Evolutionary conservation across 1,140 invertebrate genomes (phyloP).

Genomic region (Atta cephalotes): DNA sequence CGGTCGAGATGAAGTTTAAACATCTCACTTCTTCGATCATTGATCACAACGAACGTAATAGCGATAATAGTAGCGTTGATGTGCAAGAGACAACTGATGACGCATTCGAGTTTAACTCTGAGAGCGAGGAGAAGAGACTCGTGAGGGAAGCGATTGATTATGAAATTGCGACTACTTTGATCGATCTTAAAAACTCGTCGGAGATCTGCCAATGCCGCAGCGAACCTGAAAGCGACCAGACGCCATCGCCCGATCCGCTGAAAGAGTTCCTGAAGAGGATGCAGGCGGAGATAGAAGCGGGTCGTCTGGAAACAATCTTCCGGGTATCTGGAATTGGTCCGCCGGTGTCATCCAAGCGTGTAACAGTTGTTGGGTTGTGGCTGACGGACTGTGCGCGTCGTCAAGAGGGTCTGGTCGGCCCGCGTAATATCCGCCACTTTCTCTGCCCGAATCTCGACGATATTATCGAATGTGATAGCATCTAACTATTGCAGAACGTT

Average conservation of each 20-base stretch:
- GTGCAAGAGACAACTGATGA: not conserved
- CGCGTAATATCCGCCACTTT: conserved; percentile 82
- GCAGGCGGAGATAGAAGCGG: conserved; percentile 69
- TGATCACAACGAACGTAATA: not conserved
- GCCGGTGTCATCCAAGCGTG: conserved; percentile 74
- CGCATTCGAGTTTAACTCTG: conserved; percentile 43
- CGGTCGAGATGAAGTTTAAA: not conserved
- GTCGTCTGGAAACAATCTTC: conserved; percentile 54
- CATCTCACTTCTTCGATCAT: not conserved
- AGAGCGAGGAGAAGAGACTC: conserved; percentile 15
- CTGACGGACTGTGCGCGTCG: conserved; percentile 80
- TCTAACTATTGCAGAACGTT: not conserved
- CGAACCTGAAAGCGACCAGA: conserved; percentile 27
- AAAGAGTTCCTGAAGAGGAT: conserved; percentile 78
- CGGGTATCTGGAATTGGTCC: conserved; percentile 81
- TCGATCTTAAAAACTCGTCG: conserved; percentile 61
- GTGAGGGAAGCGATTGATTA: conserved; percentile 33
- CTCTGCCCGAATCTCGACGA: conserved; percentile 80
- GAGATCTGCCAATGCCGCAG: conserved; percentile 46
- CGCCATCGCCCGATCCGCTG: conserved; percentile 66
- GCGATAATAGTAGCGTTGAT: not conserved
- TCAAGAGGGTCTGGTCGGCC: conserved; percentile 81
- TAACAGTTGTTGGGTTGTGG: conserved; percentile 79
- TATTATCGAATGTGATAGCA: not conserved
- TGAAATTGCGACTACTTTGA: not conserved